A percentile compares a stretch with the other conserved stretches of the same genome.
These are phyloP conservation scores for Trachelus troglodyta DNA, from an alignment of 2,888 invertebrate species.

Conservation along the genomic window DNA sequence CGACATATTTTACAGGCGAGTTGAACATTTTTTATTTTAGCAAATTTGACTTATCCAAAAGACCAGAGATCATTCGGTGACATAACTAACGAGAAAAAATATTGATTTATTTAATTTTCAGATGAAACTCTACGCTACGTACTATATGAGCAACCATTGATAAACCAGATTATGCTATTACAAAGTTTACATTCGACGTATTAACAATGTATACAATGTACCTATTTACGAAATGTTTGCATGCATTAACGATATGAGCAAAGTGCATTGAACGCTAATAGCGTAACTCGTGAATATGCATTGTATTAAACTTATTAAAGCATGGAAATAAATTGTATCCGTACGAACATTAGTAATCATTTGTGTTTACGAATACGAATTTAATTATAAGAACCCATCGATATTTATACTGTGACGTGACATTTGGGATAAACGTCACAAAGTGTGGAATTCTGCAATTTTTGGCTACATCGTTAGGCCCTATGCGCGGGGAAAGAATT, in stretches of 20 bases:
- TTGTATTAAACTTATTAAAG: not conserved
- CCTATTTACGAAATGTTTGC: not conserved
- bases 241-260: not conserved
- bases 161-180: not conserved
- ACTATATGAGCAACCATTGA: not conserved
- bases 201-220: not conserved
- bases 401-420: no score
- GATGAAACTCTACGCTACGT: not conserved
- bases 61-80: not conserved
- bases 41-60: not conserved
- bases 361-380: not conserved
- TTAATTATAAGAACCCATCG: not conserved
- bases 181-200: not conserved
- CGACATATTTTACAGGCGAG: slow-evolving; percentile 76
- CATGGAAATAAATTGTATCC: not conserved
- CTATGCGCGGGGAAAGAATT: no score
- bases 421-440: no score
- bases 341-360: not conserved
- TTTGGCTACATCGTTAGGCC: no score
- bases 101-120: no score
- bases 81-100: no score
- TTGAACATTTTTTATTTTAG: slow-evolving; percentile 69
- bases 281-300: not conserved
- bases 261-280: not conserved
- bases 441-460: no score